Conservation (phyloP, 2,888 invertebrate species). For the Leucophenga montana region DNA sequence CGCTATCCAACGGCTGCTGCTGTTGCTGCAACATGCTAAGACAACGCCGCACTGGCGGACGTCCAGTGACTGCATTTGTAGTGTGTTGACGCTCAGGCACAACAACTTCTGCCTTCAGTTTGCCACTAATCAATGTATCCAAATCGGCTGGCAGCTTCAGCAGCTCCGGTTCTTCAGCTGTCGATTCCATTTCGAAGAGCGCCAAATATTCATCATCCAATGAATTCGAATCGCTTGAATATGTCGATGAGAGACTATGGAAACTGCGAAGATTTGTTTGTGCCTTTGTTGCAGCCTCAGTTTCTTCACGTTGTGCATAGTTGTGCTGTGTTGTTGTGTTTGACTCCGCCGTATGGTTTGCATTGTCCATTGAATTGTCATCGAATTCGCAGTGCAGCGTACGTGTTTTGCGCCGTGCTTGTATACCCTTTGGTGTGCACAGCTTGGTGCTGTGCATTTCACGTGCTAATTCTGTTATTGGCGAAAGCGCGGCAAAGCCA, state of each 20-base stretch:
- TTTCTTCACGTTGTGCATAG: too few species aligned
- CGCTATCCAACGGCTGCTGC: neutral
- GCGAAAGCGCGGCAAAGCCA: conserved; percentile 44
- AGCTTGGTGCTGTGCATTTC: conserved; percentile 42
- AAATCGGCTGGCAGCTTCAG: conserved; percentile 75
- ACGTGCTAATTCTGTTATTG: conserved; percentile 52
- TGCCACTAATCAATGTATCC: conserved; percentile 76
- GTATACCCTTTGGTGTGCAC: conserved; percentile 46
- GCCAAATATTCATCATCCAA: conserved; percentile 79
- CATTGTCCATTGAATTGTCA: conserved; percentile 25
- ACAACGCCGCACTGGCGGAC: conserved; percentile 73
- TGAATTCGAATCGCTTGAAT: conserved; percentile 75
- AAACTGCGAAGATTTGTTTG: too few species aligned
- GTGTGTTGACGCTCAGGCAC: conserved; percentile 9
- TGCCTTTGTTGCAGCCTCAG: too few species aligned
- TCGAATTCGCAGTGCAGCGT: neutral
- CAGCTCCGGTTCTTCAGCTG: conserved; percentile 66
- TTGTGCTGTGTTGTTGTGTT: conserved; percentile 45
- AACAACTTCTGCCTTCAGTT: conserved; percentile 71
- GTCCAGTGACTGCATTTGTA: conserved; percentile 72
- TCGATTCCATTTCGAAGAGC: conserved; percentile 76
- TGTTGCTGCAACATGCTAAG: conserved; percentile 72
- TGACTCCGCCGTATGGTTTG: conserved; percentile 33
- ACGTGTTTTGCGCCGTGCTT: neutral
- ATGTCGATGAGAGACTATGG: conserved; percentile 73